phyloP scores from a whole-genome alignment of 2,888 invertebrate species.

The Campoplex capitator region DNA sequence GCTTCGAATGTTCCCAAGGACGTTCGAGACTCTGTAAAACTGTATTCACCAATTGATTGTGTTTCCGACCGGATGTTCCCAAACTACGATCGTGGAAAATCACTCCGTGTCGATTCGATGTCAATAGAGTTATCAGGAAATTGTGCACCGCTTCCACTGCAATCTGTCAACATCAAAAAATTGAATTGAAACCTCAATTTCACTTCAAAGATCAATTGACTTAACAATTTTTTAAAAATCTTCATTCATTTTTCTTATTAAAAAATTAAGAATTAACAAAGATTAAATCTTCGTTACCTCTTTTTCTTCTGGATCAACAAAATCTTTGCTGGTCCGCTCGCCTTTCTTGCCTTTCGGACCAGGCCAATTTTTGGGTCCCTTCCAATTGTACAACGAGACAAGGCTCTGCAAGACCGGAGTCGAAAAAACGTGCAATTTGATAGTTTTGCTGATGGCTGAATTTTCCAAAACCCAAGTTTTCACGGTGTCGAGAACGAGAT shows the following conservation, averaged over 20 bases:
- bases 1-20: slow-evolving; percentile 90
- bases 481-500: slow-evolving; percentile 89
- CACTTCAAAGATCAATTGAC: too few species aligned
- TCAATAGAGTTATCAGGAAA: slow-evolving; percentile 90
- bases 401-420: slow-evolving; percentile 89
- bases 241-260: not conserved
- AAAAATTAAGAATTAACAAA: slow-evolving; percentile 12
- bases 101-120: slow-evolving; percentile 91
- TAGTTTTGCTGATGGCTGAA: slow-evolving; percentile 89
- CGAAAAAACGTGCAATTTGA: slow-evolving; percentile 90
- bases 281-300: slow-evolving; percentile 73
- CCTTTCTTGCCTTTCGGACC: slow-evolving; percentile 82
- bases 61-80: slow-evolving; percentile 87
- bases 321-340: slow-evolving; percentile 74
- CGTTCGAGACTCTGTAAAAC: slow-evolving; percentile 88
- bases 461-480: slow-evolving; percentile 90
- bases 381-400: slow-evolving; percentile 91
- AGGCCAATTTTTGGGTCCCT: slow-evolving; percentile 87
- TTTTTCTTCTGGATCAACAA: slow-evolving; percentile 83
- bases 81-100: slow-evolving; percentile 90
- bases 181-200: too few species aligned
- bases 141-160: slow-evolving; percentile 88
- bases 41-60: slow-evolving; percentile 88
- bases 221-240: too few species aligned
- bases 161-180: slow-evolving; percentile 74